Evolutionary conservation across 2,113 vertebrate species (phyloP), one percentile per base, ranked within the genome.

Genomic region (Calidris pugnax): DNA sequence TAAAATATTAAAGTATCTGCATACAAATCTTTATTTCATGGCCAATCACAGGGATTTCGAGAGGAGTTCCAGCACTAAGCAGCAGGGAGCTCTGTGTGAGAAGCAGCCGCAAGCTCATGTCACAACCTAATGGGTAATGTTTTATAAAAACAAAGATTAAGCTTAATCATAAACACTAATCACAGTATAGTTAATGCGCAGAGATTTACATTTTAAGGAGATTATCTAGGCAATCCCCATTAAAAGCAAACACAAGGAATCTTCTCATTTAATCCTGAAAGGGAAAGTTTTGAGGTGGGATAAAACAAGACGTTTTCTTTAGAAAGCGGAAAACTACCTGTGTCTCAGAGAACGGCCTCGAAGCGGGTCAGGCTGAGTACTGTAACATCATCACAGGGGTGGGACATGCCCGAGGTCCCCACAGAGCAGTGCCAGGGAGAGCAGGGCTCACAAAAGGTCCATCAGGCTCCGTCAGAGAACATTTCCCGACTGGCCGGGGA

Each of bases 361-460:
- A 55, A 22, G 13, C 47, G 26, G 6, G 10, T n/a, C 63, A 18
- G 0, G 0, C 1, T 19, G 41, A 47, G 20, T 6, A 22, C 51
- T 79, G 35, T 4, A 56, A 2, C n/a, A 13, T 6, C 15, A 0
- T 5, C 60, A 62, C 60, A 23, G 8, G 17, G 4, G 3, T 0
- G 22, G 48, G 37, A 45, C 37, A 0, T 0, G 26, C 4, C 23
- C 5, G 12, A 32, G 6, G 2, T 39, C 37, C 37, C 37, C 37
- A 10, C 12, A 0, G 2, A 93, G 62, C 73, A 20, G 53, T 21
- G 30, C 67, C 24, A 1, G 48, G 5, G 37, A 28, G 22, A 8
- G 24, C 24, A 20, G 53, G 24, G 56, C 62, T n/a, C 73, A 66
- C 80, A n/a, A 28, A 50, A 47, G 68, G 43, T 81, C 69, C 33